Evolutionary conservation across 2,888 invertebrate species (phyloP).

Genomic region (Parnassius glacialis): DNA sequence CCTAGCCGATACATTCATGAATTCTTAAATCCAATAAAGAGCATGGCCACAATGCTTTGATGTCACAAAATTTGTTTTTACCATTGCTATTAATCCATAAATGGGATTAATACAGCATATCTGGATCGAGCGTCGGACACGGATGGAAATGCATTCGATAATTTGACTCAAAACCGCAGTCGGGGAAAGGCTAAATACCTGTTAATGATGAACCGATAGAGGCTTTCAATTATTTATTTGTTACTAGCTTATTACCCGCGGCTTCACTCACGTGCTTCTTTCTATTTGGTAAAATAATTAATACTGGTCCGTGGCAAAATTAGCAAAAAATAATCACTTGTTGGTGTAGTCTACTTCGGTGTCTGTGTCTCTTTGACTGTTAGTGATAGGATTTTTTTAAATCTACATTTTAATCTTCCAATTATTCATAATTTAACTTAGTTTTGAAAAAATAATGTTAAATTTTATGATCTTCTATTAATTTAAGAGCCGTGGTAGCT

Average conservation of each 20-base stretch:
- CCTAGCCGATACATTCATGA: slow-evolving; percentile 37
- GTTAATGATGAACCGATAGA: slow-evolving; percentile 73
- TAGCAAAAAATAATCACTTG: too few species aligned
- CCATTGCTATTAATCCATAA: slow-evolving; percentile 72
- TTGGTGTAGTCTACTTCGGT: too few species aligned
- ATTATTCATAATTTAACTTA: too few species aligned
- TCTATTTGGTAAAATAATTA: too few species aligned
- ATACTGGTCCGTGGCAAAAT: too few species aligned
- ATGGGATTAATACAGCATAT: slow-evolving; percentile 72
- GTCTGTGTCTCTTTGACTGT: too few species aligned
- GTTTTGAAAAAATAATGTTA: too few species aligned
- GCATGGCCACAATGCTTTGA: slow-evolving; percentile 42
- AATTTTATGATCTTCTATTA: too few species aligned
- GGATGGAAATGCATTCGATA: slow-evolving; percentile 75
- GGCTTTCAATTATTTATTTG: slow-evolving; percentile 35
- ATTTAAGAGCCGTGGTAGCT: too few species aligned
- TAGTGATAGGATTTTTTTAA: too few species aligned
- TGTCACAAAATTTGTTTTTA: slow-evolving; percentile 62
- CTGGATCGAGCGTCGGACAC: slow-evolving; percentile 59
- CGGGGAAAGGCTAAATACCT: slow-evolving; percentile 76
- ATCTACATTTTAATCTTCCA: too few species aligned
- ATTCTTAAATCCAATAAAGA: slow-evolving; percentile 64
- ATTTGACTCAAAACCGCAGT: slow-evolving; percentile 78
- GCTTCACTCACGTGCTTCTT: too few species aligned
- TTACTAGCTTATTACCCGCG: slow-evolving; percentile 1